phyloP scores from a whole-genome alignment of 30 jellyfish, hydroid and myxozoan genomes.

The Cassiopea andromeda region DNA sequence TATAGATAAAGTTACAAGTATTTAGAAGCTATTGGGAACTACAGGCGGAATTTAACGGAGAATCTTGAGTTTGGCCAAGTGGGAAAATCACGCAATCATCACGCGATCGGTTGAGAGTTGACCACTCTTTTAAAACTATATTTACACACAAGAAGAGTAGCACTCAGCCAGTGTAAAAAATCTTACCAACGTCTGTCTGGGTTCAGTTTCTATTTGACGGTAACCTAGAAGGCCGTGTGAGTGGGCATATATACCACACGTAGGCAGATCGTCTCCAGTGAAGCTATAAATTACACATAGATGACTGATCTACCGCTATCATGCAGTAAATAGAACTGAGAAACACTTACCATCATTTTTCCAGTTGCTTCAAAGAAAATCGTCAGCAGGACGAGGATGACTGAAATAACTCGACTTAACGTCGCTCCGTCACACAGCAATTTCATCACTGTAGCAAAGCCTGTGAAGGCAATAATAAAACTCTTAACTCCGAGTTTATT shows the following conservation, averaged over 20 bases:
- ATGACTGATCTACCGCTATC: not conserved
- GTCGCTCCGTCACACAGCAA: constrained; percentile 10
- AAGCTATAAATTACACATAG: not conserved
- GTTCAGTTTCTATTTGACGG: not conserved
- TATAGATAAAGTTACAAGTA: too few relatives aligned
- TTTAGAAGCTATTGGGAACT: not conserved
- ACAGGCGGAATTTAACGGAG: not conserved
- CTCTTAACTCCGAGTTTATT: not conserved
- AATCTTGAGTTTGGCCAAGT: not conserved
- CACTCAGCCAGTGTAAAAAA: not conserved
- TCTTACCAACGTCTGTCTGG: not conserved
- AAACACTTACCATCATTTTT: constrained; percentile 3
- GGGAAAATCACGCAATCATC: not conserved
- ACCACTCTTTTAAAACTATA: not conserved
- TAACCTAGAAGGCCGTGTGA: not conserved
- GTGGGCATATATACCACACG: not conserved
- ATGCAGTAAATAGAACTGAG: not conserved
- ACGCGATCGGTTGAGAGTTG: not conserved
- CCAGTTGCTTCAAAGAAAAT: constrained; percentile 20
- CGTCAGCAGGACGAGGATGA: constrained; percentile 10
- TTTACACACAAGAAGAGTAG: not conserved
- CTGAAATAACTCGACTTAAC: not conserved
- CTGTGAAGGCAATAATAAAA: constrained; percentile 1
- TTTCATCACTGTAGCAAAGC: constrained; percentile 11
- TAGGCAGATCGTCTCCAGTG: not conserved